A percentile compares a stretch with the other conserved stretches of the same genome.
Evolutionary conservation across 2,113 vertebrate species (phyloP).

Genomic region (Cepphus grylle): DNA sequence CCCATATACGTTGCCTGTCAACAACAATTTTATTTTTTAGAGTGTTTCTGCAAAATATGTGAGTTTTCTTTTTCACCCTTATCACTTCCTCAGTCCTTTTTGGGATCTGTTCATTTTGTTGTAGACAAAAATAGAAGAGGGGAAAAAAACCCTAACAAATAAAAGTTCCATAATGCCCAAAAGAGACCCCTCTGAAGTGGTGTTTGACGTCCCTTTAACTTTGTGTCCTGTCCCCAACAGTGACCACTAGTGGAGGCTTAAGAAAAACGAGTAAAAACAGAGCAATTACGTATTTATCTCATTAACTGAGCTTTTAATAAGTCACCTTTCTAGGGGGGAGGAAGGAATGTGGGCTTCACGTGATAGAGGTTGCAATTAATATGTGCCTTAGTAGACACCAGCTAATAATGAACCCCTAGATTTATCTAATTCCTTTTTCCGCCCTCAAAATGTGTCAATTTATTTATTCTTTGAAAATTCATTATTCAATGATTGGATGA

Average conservation of each 20-base stretch:
- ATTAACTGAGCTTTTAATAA: neutral
- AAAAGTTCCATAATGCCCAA: neutral
- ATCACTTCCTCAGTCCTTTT: neutral
- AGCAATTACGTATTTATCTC: neutral
- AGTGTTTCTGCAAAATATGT: neutral
- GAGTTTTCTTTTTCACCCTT: neutral
- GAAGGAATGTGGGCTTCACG: neutral
- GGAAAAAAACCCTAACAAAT: neutral
- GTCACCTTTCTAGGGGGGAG: neutral
- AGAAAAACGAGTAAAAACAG: neutral
- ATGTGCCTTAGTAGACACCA: neutral
- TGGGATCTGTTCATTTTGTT: neutral
- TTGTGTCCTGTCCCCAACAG: neutral
- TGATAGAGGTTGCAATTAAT: neutral
- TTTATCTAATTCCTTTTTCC: neutral
- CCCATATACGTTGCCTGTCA: neutral
- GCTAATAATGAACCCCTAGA: neutral
- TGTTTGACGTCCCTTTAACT: fast-evolving
- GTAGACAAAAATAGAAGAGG: neutral
- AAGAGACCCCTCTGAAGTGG: neutral
- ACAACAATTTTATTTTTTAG: neutral
- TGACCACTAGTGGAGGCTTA: neutral
- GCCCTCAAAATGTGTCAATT: neutral
- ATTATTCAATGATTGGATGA: neutral
- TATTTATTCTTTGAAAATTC: neutral